Base-by-base conservation (phyloP, 1,140 invertebrate genomes). In the Proctacanthus coquilletti region DNA sequence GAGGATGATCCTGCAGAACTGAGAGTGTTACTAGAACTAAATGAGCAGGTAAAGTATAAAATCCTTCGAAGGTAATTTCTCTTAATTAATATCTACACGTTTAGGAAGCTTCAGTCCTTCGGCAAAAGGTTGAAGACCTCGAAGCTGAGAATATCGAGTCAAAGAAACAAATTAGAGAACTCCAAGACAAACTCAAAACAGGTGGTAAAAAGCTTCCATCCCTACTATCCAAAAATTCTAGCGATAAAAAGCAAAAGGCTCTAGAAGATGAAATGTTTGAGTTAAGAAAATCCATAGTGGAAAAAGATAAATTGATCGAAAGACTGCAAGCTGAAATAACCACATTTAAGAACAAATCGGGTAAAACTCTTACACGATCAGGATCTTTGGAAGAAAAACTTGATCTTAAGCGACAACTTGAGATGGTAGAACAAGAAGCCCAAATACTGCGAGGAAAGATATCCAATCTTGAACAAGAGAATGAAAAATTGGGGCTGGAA, bases 221-320 rank as follows among this genome's bases (percentile, higher is more conserved):
- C 21, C 53, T 1, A 39, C 45, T 15, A 17, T 39, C 52, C 5
- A 9, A 29, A 17, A 50, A 52, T 42, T 42, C 49, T 18, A 62
- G 73, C 34, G 74, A 77, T 52, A 70, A 81, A 53, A 80, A 80
- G 61, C 61, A 78, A 2, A 77, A 77, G 58, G 66, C 72, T 5
- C 46, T 72, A 4, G 80, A 80, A 61, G 74, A 74, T 42, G 80
- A 85, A 66, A 69, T 79, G 29, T 66, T 66, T 29, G 72, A 80
- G 45, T 55, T 86, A 13, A 66, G 79, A 42, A 77, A 77, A 49
- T 81, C 81, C 54, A 50, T 88, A 3, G 76, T 82, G 38, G 83
- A 87, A 61, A 87, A 85, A 53, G 83, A 88, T 55, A 66, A 80
- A 49, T 78, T 84, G 46, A 74, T 79, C 50, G 80, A 86, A 62